Base-by-base conservation (phyloP, 2,888 invertebrate genomes). In the Nephrotoma guestfalica region DNA sequence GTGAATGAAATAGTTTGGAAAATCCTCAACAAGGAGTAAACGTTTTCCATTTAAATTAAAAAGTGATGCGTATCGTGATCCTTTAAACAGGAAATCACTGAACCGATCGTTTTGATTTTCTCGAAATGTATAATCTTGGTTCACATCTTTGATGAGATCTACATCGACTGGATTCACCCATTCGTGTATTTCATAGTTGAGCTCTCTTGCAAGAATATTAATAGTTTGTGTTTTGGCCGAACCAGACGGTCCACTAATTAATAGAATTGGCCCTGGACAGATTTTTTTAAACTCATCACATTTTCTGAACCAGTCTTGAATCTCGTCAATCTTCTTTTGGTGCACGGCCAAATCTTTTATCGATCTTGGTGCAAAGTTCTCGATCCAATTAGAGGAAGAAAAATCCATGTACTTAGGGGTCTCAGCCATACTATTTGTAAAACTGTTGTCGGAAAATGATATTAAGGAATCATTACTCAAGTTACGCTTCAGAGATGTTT, bases 111-210 rank as follows among this genome's bases (percentile, higher is more conserved):
- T 92, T 90, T 97, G 97, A 86, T 92, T 93, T 89, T 93, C 93
- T 42, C 88, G 87, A 41, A 40, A 51, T 2, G 51, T 41, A 7
- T 51, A 86, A 18, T 57, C 41, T 13, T 86, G 41, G 30, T 71
- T 11, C 3, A 71, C 71, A 30, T 71, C 30, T 0, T 92, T 91
- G 88, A 94, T 93, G 87, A 93, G 92, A 87, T 94, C 94, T 88
- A 94, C 93, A 90, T 96, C 96, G 9, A 95, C 88, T 5, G 97
- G 97, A 89, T 96, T 97, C 41, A 95, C 94, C 97, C 97, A 98
- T 91, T 97, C 97, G 42, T 93, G 92, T 71, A 93, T 88, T 84
- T 90, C 90, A 86, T 89, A 91, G 4, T 89, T 88, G 88, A 94
- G 90, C 88, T 94, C 94, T 86, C 93, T 92, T 47, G 96, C 95